Evolutionary conservation across 2,888 invertebrate genomes (phyloP).

Genomic region (Diaperis boleti): DNA sequence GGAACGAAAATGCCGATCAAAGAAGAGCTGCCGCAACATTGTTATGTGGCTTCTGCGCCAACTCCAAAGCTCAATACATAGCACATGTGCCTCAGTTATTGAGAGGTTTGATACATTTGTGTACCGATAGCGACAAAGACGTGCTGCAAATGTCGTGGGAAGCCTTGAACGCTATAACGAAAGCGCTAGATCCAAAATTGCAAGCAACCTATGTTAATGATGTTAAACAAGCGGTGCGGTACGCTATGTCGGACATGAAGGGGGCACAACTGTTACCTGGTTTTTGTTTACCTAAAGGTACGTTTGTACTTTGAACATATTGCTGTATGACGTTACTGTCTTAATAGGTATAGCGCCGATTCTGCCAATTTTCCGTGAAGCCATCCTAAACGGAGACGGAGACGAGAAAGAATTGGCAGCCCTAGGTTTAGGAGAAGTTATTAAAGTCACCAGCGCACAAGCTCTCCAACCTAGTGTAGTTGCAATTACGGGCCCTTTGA

Average conservation of each 20-base stretch:
- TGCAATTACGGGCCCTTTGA: slow-evolving; percentile 97
- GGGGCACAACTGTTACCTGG: slow-evolving; percentile 85
- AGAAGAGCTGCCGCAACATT: slow-evolving; percentile 88
- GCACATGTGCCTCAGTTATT: slow-evolving; percentile 90
- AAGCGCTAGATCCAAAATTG: slow-evolving; percentile 86
- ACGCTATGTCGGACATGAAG: slow-evolving; percentile 88
- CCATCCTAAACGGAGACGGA: slow-evolving; percentile 93
- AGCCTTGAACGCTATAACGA: slow-evolving; percentile 89
- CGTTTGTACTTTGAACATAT: not conserved
- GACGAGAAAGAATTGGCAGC: slow-evolving; percentile 97
- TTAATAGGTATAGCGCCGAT: slow-evolving; percentile 81
- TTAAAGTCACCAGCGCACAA: slow-evolving; percentile 84
- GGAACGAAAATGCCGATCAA: slow-evolving; percentile 73
- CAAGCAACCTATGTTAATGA: slow-evolving; percentile 90
- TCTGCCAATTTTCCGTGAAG: slow-evolving; percentile 95
- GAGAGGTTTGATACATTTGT: slow-evolving; percentile 86
- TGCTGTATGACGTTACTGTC: no score
- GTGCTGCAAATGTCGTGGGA: slow-evolving; percentile 92
- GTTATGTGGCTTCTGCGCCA: slow-evolving; percentile 89
- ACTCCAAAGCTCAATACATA: slow-evolving; percentile 88
- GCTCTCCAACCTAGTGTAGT: slow-evolving; percentile 96
- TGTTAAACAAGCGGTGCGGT: slow-evolving; percentile 92
- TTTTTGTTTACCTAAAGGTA: slow-evolving; percentile 89
- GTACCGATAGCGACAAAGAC: slow-evolving; percentile 84
- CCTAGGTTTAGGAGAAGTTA: slow-evolving; percentile 84